phyloP scores from a whole-genome alignment of 2,797 vertebrate species.

The Graptemys geographica region DNA sequence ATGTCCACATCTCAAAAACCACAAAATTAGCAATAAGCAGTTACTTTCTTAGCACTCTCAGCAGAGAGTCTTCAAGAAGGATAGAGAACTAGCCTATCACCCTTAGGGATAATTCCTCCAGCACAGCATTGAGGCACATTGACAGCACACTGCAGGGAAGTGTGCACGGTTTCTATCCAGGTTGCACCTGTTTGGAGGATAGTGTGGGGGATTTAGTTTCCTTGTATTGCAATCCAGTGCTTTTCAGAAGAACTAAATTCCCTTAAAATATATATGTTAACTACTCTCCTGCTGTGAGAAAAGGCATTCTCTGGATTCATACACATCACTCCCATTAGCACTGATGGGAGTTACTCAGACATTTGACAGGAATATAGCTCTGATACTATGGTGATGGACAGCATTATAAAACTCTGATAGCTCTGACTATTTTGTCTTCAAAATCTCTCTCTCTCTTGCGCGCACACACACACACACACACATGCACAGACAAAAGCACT shows the following conservation, averaged over 20 bases:
- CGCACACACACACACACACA: neutral
- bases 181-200: neutral
- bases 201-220: neutral
- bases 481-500: neutral
- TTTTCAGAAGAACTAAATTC: neutral
- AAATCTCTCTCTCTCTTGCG: neutral
- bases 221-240: neutral
- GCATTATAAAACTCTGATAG: neutral
- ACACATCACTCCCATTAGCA: neutral
- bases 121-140: neutral
- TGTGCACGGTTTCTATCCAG: neutral
- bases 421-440: neutral
- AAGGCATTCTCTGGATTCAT: neutral
- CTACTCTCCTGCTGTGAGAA: neutral
- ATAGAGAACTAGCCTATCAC: neutral
- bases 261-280: neutral
- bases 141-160: neutral
- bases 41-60: neutral
- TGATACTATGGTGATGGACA: neutral
- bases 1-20: neutral
- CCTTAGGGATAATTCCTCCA: neutral
- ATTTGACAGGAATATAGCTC: conserved; percentile 2
- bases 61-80: neutral
- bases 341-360: neutral
- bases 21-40: neutral